Base-by-base conservation (phyloP, 2,797 vertebrate species). In the Amazona ochrocephala region DNA sequence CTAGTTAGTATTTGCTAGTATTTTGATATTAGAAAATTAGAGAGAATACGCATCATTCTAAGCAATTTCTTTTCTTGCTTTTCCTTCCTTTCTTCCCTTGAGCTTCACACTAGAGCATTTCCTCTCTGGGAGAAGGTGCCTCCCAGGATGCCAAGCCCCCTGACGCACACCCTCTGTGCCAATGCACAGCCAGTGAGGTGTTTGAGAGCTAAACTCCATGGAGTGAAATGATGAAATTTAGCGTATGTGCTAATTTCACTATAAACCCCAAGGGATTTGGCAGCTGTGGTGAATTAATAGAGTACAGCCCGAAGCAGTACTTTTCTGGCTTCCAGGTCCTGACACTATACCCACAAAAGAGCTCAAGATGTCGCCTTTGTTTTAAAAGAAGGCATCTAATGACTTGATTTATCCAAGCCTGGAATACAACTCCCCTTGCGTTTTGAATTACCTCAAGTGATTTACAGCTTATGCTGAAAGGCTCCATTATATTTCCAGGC, bases 361-460 rank as follows among this genome's bases (percentile, higher is more conserved):
- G 84, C 79, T 94, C 68, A 58, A 61, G 76, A 45, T 42, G 89
- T 72, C 24, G 0, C 82, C 62, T 93, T 89, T 95, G 70, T 79
- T 93, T 87, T 83, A 77, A 61, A 72, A 68, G 51, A 32, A 74
- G 26, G 23, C 26, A 9, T 53, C 30, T 42, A 39, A 26, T 16
- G n/a, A 45, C 23, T 75, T 62, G 66, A 71, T 78, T 94, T 85
- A 44, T 84, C 76, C 82, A 39, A 30, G 48, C 29, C 68, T 53
- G 65, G 84, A 34, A 82, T 61, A 32, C 65, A 77, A 1, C 29
- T 89, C 39, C 84, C 68, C 17, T 53, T 62, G 85, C 68, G 65
- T 32, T 68, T 74, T 84, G 94, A 94, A 87, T 94, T 86, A 87
- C 45, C 68, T 80, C 56, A 22, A 68, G 82, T 89, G 87, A 96